These are phyloP conservation scores for Palythoa caribaeorum DNA, from an alignment of 92 coral and sea anemone species.

Conservation along the genomic window DNA sequence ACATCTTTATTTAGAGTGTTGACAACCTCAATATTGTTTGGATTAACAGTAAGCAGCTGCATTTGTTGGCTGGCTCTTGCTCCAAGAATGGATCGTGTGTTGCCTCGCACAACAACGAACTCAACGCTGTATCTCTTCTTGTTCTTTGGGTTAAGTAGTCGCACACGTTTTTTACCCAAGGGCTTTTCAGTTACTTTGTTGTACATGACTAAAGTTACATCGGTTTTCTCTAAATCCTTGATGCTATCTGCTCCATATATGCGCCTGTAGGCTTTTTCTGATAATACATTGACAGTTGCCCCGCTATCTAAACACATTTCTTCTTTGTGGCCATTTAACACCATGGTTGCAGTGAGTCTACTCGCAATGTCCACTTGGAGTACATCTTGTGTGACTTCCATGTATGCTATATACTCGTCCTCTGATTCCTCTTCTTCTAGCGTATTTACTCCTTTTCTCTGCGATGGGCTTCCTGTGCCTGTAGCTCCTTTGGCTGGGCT, in stretches of 20 bases:
- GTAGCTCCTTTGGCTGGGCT: no score
- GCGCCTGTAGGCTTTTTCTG: background rate
- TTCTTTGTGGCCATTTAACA: background rate
- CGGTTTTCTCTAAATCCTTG: no score
- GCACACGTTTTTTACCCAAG: constrained; percentile 47
- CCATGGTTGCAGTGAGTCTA: constrained; percentile 31
- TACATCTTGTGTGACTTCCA: constrained; percentile 29
- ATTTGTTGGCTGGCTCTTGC: constrained; percentile 52
- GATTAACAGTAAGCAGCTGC: constrained; percentile 47
- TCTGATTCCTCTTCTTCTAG: background rate
- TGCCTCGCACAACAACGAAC: constrained; percentile 9
- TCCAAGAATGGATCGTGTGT: constrained; percentile 49
- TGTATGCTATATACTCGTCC: constrained; percentile 64
- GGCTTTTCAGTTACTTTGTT: constrained; percentile 19
- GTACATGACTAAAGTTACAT: background rate
- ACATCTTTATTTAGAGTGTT: background rate
- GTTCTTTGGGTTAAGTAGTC: constrained; percentile 54
- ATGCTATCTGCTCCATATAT: background rate
- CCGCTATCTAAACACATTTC: constrained; percentile 23
- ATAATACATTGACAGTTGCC: constrained; percentile 24
- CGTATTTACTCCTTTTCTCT: no score
- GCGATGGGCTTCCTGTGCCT: no score
- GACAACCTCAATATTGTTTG: constrained; percentile 22
- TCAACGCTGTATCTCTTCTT: constrained; percentile 12
- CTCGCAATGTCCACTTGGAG: background rate